A percentile compares a stretch with the other conserved stretches of the same genome.
Conservation (phyloP, 2,888 invertebrate species). For the Euproctis similis region DNA sequence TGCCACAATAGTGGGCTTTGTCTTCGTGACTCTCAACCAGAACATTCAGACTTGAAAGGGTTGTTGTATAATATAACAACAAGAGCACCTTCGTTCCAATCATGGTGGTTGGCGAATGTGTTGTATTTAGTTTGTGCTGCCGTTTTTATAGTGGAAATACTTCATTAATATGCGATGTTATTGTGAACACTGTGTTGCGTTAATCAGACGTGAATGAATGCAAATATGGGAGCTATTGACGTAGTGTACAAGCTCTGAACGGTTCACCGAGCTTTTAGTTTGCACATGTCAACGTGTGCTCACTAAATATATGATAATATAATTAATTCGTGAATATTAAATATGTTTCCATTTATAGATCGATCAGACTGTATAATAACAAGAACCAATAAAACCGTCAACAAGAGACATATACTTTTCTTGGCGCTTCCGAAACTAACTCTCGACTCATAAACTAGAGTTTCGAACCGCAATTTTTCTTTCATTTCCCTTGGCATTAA, state of each 20-base stretch:
- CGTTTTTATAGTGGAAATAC: conserved; percentile 22
- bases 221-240: conserved; percentile 16
- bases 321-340: neutral
- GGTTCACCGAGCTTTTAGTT: conserved; percentile 5
- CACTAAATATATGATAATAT: conserved; percentile 3
- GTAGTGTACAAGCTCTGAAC: conserved; percentile 13
- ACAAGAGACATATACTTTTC: no score
- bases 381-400: no score
- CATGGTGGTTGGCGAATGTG: conserved; percentile 7
- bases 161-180: conserved; percentile 25
- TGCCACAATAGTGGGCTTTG: conserved; percentile 21
- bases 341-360: no score
- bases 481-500: no score
- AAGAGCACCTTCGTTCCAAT: conserved; percentile 11
- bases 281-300: conserved; percentile 3
- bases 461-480: no score
- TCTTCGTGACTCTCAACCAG: conserved; percentile 1
- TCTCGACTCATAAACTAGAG: no score
- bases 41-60: neutral
- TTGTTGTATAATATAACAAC: conserved; percentile 4
- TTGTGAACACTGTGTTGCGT: conserved; percentile 9
- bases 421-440: no score
- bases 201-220: conserved; percentile 14
- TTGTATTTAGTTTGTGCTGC: neutral
- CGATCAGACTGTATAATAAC: no score